Evolutionary conservation across 2,797 vertebrate genomes (phyloP).

Genomic region (Scarus forsteni): DNA sequence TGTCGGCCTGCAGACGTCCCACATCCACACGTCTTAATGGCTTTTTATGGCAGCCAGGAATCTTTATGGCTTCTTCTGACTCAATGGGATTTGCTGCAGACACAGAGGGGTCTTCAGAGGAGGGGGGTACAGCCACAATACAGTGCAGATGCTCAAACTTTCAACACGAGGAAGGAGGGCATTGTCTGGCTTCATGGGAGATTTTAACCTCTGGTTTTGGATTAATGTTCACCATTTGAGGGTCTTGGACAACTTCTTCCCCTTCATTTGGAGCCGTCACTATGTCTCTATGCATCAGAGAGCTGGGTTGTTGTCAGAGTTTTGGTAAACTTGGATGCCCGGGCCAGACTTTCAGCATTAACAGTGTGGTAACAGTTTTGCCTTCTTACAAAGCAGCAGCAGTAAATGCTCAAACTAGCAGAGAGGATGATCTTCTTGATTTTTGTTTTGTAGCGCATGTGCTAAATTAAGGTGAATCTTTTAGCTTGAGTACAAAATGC

Average conservation of each 20-base stretch:
- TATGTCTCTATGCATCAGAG: conserved; percentile 5
- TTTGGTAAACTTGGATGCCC: conserved; percentile 25
- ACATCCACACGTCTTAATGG: conserved; percentile 78
- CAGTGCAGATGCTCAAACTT: conserved; percentile 48
- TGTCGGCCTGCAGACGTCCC: conserved; percentile 74
- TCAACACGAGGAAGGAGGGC: conserved; percentile 25
- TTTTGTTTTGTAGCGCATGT: too few relatives aligned
- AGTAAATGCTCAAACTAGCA: background rate
- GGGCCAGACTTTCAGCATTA: conserved; percentile 22
- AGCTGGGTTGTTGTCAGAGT: conserved; percentile 8
- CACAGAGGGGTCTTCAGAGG: conserved; percentile 56
- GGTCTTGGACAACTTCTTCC: conserved; percentile 8
- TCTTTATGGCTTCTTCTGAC: conserved; percentile 83
- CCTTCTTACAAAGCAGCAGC: background rate
- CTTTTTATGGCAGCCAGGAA: conserved; percentile 84
- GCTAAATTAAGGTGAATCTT: too few relatives aligned
- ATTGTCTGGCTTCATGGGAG: conserved; percentile 5
- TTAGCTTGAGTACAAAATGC: too few relatives aligned
- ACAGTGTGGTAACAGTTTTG: conserved; percentile 44
- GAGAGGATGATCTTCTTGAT: background rate
- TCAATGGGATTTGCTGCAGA: conserved; percentile 74
- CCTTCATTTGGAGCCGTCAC: conserved; percentile 16
- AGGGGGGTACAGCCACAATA: conserved; percentile 46
- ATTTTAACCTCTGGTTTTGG: conserved; percentile 30
- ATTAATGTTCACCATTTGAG: background rate